Evolutionary conservation across 2,113 vertebrate species (phyloP), one percentile per base, ranked within the genome.

Genomic region (Peromyscus californicus): DNA sequence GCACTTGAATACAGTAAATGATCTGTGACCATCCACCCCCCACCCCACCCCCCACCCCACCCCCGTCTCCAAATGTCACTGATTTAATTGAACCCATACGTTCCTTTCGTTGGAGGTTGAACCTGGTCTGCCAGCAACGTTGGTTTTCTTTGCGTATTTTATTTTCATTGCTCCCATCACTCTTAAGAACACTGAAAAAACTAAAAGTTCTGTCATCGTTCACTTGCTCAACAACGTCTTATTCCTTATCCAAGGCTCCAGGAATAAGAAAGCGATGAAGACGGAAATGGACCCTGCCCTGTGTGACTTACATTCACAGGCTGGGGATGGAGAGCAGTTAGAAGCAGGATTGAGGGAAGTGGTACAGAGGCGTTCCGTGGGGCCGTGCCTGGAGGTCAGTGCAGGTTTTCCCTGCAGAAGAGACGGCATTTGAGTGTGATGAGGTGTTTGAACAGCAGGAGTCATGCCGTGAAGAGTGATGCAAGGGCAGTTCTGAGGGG

Each of bases 21-120:
- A 45, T 91, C 82, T 7, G 7, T 7, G 45, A 29, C 61, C 82
- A 69, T 31, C 59, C 76, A 48, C 74, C 63, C 89, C 65, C n/a
- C n/a, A n/a, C n/a, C n/a, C n/a, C n/a, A n/a, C n/a, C n/a, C n/a
- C n/a, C n/a, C n/a, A n/a, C n/a, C n/a, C n/a, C n/a, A n/a, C n/a
- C n/a, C 70, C 45, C 57, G 29, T 69, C 67, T 61, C 94, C 88
- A 33, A 76, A 80, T 57, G 78, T 90, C 45, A 54, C 67, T 93
- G 96, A 85, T 90, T 96, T 94, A 89, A 93, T 97, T 91, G 94
- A 92, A 67, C 67, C 78, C 85, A 86, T 94, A 42, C 45, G 70
- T 92, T 96, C 29, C 80, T 93, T 96, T 84, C 74, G 72, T 82
- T 88, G 85, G 79, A 65, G 80, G 51, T 21, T 45, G 83, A 89